Percentiles rank a stretch among this genome's conserved stretches.
These are phyloP conservation scores for Lophius piscatorius DNA, from an alignment of 2,113 vertebrate genomes.

Conservation along the genomic window DNA sequence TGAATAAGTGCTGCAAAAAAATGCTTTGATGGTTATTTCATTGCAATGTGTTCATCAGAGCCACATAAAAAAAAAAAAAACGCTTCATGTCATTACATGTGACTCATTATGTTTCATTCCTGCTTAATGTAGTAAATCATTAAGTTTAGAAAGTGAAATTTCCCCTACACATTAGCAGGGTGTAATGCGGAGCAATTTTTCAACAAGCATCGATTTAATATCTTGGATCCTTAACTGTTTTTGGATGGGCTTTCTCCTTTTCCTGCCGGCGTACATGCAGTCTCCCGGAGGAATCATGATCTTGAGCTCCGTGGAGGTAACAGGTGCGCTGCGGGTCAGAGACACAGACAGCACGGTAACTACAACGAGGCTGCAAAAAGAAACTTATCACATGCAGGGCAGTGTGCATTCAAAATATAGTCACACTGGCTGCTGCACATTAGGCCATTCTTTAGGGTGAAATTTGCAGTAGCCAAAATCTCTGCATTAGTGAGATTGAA, in stretches of 20 bases:
- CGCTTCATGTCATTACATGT: not conserved
- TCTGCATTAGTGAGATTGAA: not conserved
- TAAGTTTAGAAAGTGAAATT: not conserved
- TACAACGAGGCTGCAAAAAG: conserved; percentile 16
- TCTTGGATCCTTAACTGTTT: conserved; percentile 88
- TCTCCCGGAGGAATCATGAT: conserved; percentile 94
- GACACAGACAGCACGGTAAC: conserved; percentile 33
- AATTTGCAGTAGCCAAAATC: conserved; percentile 1
- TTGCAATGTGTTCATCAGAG: too few species aligned
- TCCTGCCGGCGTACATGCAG: conserved; percentile 93
- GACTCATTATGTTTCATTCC: not conserved
- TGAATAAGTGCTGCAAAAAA: not conserved
- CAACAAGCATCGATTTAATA: not conserved
- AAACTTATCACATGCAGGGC: not conserved
- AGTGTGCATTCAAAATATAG: not conserved
- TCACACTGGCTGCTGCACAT: not conserved
- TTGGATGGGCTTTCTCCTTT: conserved; percentile 93
- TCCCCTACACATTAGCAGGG: not conserved
- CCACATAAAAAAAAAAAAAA: too few species aligned
- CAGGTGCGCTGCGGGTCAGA: conserved; percentile 74
- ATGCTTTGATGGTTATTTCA: not conserved
- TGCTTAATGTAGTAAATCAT: not conserved
- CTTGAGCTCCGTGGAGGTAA: conserved; percentile 78
- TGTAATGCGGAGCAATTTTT: not conserved
- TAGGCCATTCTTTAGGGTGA: not conserved